Conservation (phyloP, 2,888 invertebrate species). For the Rugalucina vietnamica region DNA sequence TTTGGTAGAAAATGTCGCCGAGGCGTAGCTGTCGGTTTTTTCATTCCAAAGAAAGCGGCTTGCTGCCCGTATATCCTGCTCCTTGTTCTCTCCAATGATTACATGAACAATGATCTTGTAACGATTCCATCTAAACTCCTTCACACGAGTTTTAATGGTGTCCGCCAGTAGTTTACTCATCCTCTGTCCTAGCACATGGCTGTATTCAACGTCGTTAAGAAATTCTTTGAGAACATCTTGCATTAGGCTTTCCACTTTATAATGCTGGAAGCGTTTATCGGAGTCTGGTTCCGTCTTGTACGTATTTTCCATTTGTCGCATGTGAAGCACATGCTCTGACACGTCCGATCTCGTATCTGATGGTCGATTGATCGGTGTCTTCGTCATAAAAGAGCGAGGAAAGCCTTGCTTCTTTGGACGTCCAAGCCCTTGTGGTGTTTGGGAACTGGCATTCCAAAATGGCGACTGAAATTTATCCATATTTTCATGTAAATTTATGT, state of each 20-base stretch:
- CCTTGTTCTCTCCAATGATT: constrained; percentile 66
- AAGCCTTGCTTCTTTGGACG: not conserved
- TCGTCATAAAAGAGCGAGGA: constrained; percentile 47
- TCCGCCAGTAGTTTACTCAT: constrained; percentile 66
- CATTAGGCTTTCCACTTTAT: constrained; percentile 63
- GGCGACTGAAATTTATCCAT: constrained; percentile 10
- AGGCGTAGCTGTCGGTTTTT: constrained; percentile 67
- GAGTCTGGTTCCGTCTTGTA: constrained; percentile 62
- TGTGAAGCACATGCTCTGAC: constrained; percentile 30
- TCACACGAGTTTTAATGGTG: constrained; percentile 65
- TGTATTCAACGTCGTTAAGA: constrained; percentile 63
- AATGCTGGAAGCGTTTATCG: constrained; percentile 56
- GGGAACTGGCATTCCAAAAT: not conserved
- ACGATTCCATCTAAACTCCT: constrained; percentile 66
- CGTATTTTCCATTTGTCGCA: constrained; percentile 61
- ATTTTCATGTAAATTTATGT: not conserved
- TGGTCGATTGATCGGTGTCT: constrained; percentile 46
- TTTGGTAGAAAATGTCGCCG: constrained; percentile 61
- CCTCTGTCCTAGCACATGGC: constrained; percentile 58
- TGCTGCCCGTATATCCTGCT: constrained; percentile 67
- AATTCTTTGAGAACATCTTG: constrained; percentile 55
- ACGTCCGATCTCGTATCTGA: constrained; percentile 38
- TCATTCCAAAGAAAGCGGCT: constrained; percentile 72
- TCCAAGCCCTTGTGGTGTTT: not conserved
- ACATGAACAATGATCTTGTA: constrained; percentile 72